Evolutionary conservation across 2,888 invertebrate genomes (phyloP).

Genomic region (Epirrita christyi): DNA sequence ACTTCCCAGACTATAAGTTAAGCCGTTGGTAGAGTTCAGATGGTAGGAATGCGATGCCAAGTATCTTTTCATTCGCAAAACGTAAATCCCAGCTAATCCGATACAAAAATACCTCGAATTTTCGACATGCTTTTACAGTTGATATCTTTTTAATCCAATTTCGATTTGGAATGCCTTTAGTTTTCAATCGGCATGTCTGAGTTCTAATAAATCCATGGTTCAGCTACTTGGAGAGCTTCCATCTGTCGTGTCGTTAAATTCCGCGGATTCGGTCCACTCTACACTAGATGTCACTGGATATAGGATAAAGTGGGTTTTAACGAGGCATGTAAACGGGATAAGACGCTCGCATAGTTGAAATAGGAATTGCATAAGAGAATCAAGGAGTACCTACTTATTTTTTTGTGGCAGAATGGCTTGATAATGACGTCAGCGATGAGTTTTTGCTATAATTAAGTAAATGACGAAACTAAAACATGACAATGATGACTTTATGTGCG

Average conservation of each 20-base stretch:
- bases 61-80: constrained; percentile 10
- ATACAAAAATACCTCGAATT: constrained; percentile 19
- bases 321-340: constrained; percentile 18
- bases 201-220: constrained; percentile 28
- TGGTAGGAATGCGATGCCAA: constrained; percentile 15
- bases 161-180: constrained; percentile 25
- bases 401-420: not conserved
- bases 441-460: not conserved
- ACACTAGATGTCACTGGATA: constrained; percentile 27
- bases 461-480: no score
- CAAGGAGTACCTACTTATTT: no score
- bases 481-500: not conserved
- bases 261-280: constrained; percentile 23
- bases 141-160: constrained; percentile 28
- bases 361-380: constrained; percentile 12
- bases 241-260: constrained; percentile 35
- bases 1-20: constrained; percentile 13
- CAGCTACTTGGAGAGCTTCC: constrained; percentile 30
- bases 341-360: constrained; percentile 13
- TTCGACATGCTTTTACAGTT: constrained; percentile 12
- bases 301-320: constrained; percentile 28
- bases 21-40: constrained; percentile 8
- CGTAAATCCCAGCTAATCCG: constrained; percentile 16
- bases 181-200: constrained; percentile 21
- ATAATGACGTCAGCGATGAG: not conserved